Evolutionary conservation across 1,140 invertebrate genomes (phyloP).

Genomic region (Euglossa dilemma): DNA sequence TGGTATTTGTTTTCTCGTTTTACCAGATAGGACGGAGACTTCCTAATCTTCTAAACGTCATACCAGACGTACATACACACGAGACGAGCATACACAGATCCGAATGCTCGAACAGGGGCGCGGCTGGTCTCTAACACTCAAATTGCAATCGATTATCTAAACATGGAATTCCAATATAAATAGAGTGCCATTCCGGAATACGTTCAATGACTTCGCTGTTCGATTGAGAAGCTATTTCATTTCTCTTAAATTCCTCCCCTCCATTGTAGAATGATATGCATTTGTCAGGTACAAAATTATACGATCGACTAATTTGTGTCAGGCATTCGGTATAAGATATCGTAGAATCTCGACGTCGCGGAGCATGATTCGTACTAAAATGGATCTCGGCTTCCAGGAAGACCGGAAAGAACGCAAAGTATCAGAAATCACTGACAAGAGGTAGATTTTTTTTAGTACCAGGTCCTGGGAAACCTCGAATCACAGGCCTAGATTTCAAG

Average conservation of each 20-base stretch:
- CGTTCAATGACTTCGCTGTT: constrained; percentile 7
- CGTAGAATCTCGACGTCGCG: no score
- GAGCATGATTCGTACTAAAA: no score
- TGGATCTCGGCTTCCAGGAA: no score
- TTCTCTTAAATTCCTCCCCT: not conserved
- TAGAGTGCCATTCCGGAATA: constrained; percentile 25
- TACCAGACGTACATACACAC: not conserved
- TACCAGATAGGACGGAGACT: not conserved
- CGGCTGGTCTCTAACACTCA: constrained; percentile 5
- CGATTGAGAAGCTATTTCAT: not conserved
- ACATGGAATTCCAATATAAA: constrained; percentile 51
- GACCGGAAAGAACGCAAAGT: no score
- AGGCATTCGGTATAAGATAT: no score
- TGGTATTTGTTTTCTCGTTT: constrained; percentile 11
- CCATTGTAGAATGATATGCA: no score
- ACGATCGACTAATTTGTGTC: no score
- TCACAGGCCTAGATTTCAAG: no score
- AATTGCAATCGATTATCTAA: constrained; percentile 52
- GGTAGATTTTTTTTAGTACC: no score
- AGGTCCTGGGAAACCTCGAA: no score
- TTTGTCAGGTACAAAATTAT: no score
- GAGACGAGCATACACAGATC: not conserved
- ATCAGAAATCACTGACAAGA: no score
- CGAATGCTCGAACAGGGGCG: constrained; percentile 19
- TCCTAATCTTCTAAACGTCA: constrained; percentile 7